Percentiles rank a stretch among this genome's conserved stretches.
phyloP scores from a whole-genome alignment of 1,140 invertebrate species.

The Plutomurus gul region DNA sequence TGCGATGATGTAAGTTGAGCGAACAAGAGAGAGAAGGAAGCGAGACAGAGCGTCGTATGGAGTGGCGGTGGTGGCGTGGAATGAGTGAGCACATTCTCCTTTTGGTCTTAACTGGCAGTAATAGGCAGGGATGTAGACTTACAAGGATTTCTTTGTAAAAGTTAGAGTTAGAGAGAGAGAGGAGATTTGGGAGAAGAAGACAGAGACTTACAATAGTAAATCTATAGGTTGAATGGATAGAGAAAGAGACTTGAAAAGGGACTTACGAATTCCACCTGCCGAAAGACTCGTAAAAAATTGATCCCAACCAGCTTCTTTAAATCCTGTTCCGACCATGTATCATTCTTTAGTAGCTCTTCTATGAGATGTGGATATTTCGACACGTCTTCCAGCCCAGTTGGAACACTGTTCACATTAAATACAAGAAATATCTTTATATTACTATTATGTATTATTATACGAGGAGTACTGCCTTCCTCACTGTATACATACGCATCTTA shows the following conservation, averaged over 20 bases:
- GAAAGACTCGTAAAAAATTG: slow-evolving; percentile 61
- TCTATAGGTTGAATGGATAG: slow-evolving; percentile 19
- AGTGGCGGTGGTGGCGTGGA: background rate
- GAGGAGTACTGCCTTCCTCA: too few species aligned
- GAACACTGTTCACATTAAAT: slow-evolving; percentile 64
- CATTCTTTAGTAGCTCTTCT: slow-evolving; percentile 57
- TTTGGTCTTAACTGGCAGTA: background rate
- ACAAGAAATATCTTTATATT: background rate
- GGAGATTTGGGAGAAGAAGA: background rate
- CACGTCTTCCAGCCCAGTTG: slow-evolving; percentile 84
- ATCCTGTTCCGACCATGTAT: slow-evolving; percentile 59
- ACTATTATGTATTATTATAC: background rate
- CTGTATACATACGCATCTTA: too few species aligned
- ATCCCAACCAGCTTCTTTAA: slow-evolving; percentile 60
- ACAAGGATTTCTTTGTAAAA: slow-evolving; percentile 18
- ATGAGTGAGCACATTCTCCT: background rate
- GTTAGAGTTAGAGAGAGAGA: background rate
- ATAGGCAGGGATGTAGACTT: background rate
- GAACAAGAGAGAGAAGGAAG: too few species aligned
- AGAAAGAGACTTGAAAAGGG: slow-evolving; percentile 29
- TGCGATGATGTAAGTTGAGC: too few species aligned
- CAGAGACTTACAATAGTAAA: background rate
- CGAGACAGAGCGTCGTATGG: background rate
- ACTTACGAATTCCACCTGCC: slow-evolving; percentile 60
- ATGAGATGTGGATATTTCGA: slow-evolving; percentile 84